phyloP scores from a whole-genome alignment of 2,797 vertebrate species.

The Ficedula albicollis region DNA sequence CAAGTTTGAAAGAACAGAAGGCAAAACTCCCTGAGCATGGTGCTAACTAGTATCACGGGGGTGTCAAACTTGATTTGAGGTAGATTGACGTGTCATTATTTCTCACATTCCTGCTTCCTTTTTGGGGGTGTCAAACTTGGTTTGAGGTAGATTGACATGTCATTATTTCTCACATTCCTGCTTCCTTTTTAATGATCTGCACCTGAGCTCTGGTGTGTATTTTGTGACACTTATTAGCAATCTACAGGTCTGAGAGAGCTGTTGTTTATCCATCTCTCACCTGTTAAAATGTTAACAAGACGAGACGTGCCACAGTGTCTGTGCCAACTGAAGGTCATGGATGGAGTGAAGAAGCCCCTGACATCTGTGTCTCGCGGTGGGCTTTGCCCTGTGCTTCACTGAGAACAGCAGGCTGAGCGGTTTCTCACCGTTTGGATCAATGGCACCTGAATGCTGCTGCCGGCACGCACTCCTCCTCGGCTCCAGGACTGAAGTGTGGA shows the following conservation, averaged over 20 bases:
- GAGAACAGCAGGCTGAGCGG: conserved; percentile 35
- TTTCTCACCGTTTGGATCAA: conserved; percentile 60
- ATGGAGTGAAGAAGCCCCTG: conserved; percentile 3
- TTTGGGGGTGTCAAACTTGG: conserved; percentile 52
- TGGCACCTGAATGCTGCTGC: background rate
- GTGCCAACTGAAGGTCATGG: conserved; percentile 51
- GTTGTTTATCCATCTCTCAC: conserved; percentile 62
- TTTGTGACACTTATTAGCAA: conserved; percentile 62
- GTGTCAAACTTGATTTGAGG: conserved; percentile 37
- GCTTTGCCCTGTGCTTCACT: background rate
- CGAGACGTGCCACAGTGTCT: background rate
- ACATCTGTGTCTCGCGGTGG: conserved; percentile 32
- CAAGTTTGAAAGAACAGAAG: background rate
- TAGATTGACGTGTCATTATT: conserved; percentile 55
- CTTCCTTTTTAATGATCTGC: conserved; percentile 65
- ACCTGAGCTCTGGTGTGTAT: conserved; percentile 50
- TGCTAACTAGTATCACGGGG: conserved; percentile 19
- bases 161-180: conserved; percentile 59
- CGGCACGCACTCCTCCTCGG: background rate
- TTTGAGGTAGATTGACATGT: conserved; percentile 38
- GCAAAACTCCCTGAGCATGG: background rate
- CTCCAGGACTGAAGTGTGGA: background rate
- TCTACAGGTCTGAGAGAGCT: conserved; percentile 28
- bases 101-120: conserved; percentile 51
- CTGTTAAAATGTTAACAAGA: conserved; percentile 66